These are phyloP conservation scores for Hylia prasina DNA, from an alignment of 2,113 vertebrate species.

Conservation along the genomic window DNA sequence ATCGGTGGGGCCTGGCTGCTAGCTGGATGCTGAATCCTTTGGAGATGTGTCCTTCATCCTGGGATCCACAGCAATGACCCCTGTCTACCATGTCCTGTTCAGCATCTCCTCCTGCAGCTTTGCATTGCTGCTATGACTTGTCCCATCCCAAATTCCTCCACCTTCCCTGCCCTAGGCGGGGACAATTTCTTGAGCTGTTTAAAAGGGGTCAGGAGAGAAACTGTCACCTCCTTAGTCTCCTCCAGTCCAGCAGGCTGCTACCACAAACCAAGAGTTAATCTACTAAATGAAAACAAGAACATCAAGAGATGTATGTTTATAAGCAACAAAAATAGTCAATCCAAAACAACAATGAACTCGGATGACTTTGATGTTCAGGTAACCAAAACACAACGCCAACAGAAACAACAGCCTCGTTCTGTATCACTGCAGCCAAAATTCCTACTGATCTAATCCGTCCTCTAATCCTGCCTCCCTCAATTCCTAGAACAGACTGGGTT, in stretches of 20 bases:
- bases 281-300: neutral
- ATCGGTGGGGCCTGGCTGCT: neutral
- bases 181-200: neutral
- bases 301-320: neutral
- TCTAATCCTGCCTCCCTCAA: constrained; percentile 1
- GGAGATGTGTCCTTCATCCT: neutral
- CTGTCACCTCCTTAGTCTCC: neutral
- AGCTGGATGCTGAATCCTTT: neutral
- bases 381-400: neutral
- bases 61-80: neutral
- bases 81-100: neutral
- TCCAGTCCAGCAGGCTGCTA: neutral
- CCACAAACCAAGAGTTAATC: neutral
- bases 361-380: neutral
- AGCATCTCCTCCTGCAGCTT: neutral
- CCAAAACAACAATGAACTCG: neutral
- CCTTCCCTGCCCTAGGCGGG: neutral
- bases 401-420: neutral
- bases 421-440: neutral
- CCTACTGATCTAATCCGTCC: neutral
- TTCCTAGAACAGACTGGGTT: neutral
- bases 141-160: accelerated
- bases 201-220: neutral
- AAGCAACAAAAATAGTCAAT: neutral
- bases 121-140: neutral